Evolutionary conservation across 2,113 vertebrate genomes (phyloP).

Genomic region (Austrofundulus limnaeus): DNA sequence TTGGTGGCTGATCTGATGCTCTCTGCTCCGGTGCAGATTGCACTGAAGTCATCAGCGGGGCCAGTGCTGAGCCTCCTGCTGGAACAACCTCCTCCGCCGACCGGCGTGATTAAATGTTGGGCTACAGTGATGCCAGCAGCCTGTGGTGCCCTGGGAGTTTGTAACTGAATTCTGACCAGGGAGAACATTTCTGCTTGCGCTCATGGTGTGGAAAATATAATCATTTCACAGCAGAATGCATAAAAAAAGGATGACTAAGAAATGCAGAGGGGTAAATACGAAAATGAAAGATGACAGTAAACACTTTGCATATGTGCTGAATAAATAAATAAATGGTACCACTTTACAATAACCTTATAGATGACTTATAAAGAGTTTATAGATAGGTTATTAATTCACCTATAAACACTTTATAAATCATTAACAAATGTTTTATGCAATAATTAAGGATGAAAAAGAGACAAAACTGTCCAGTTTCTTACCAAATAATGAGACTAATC

Average conservation of each 20-base stretch:
- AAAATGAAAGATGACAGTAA: no score
- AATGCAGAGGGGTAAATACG: not conserved
- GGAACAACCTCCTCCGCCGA: conserved; percentile 1
- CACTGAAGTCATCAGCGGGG: conserved; percentile 1
- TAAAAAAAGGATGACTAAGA: not conserved
- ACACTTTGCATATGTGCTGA: no score
- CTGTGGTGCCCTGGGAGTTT: not conserved
- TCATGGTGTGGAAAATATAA: not conserved
- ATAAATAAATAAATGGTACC: no score
- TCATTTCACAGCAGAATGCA: not conserved
- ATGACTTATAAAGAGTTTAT: no score
- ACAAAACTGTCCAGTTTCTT: no score
- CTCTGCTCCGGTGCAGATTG: not conserved
- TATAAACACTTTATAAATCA: no score
- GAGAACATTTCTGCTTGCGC: not conserved
- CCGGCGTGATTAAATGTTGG: not conserved
- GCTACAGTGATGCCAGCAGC: not conserved
- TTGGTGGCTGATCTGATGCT: not conserved
- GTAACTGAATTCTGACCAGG: not conserved
- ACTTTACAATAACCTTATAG: no score
- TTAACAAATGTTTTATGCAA: no score
- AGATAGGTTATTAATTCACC: no score
- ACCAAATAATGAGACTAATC: no score
- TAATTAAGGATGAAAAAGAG: no score
- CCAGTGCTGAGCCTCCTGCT: not conserved